Evolutionary conservation across 2,113 vertebrate species (phyloP), one percentile per base, ranked within the genome.

Genomic region (Nesogale talazaci): DNA sequence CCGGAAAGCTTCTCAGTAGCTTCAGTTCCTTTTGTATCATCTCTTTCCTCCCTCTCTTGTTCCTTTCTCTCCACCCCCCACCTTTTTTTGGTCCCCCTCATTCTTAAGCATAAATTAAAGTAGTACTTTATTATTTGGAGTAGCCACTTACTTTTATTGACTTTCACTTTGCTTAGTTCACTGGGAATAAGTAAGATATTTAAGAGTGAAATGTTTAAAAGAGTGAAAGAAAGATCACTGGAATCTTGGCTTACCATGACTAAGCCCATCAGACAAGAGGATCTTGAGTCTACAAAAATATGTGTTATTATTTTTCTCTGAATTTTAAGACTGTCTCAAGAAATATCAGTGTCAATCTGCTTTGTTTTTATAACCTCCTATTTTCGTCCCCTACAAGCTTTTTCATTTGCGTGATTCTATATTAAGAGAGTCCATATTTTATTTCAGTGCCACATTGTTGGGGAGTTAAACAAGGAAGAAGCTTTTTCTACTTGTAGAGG

Each of bases 61-160:
- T 52, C 42, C 9, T 1, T 20, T 29, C 34, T 69, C n/a, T 10
- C 2, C 15, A 22, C 34, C 4, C 42, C 15, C 3, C 0, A 2
- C 15, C 31, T 19, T 27, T 57, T 46, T 34, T 3, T 70, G 27
- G 23, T 65, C 25, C 63, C 65, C 46, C 23, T 12, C 25, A 25
- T 74, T 42, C 23, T 70, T 67, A 11, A 56, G 83, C 38, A 40
- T n/a, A 20, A 56, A 23, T 81, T 22, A 57, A 34, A 72, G 29
- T 59, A 40, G 5, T 19, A 61, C 38, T 89, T 93, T 56, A 63
- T 31, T 92, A 17, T 88, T 83, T 34, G 23, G 65, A 0, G 14
- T 56, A 52, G 31, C 0, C 2, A 57, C 85, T 86, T 96, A 94
- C 90, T 89, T 96, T 91, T 96, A 46, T 95, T 90, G 42, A 81